phyloP scores from a whole-genome alignment of 2,888 invertebrate species.

The Acronicta leporina region DNA sequence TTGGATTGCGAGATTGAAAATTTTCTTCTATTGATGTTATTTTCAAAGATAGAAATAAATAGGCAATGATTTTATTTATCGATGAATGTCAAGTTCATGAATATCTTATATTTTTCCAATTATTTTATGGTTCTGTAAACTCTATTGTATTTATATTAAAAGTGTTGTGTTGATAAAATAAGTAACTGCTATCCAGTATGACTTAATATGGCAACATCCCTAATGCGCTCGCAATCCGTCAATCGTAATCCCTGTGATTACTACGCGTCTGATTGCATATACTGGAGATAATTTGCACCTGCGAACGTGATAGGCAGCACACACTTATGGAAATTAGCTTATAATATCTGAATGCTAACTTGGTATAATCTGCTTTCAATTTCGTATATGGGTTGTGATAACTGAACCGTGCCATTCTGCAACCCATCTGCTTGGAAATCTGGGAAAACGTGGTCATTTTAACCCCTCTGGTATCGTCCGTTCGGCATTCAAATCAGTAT shows the following conservation, averaged over 20 bases:
- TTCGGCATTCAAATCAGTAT: slow-evolving; percentile 44
- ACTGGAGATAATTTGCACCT: slow-evolving; percentile 61
- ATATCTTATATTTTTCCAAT: background rate
- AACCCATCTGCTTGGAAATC: slow-evolving; percentile 49
- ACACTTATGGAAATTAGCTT: slow-evolving; percentile 71
- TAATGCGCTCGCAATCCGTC: slow-evolving; percentile 40
- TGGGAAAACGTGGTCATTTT: background rate
- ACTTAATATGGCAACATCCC: slow-evolving; percentile 42
- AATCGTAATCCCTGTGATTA: slow-evolving; percentile 48
- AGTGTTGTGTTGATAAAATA: background rate
- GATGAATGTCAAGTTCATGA: slow-evolving; percentile 1
- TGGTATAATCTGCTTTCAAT: slow-evolving; percentile 69
- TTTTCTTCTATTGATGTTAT: slow-evolving; percentile 14
- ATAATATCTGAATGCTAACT: slow-evolving; percentile 69
- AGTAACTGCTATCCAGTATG: background rate
- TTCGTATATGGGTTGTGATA: slow-evolving; percentile 61
- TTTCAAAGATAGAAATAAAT: slow-evolving; percentile 22
- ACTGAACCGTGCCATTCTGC: slow-evolving; percentile 53
- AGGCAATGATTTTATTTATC: slow-evolving; percentile 8
- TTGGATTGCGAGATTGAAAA: slow-evolving; percentile 41
- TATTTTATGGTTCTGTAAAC: background rate
- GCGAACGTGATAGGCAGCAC: slow-evolving; percentile 60
- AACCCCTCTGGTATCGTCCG: slow-evolving; percentile 53
- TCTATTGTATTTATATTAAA: background rate
- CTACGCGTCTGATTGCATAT: slow-evolving; percentile 39